phyloP scores from a whole-genome alignment of 2,888 invertebrate genomes.

The Meloe dianella region DNA sequence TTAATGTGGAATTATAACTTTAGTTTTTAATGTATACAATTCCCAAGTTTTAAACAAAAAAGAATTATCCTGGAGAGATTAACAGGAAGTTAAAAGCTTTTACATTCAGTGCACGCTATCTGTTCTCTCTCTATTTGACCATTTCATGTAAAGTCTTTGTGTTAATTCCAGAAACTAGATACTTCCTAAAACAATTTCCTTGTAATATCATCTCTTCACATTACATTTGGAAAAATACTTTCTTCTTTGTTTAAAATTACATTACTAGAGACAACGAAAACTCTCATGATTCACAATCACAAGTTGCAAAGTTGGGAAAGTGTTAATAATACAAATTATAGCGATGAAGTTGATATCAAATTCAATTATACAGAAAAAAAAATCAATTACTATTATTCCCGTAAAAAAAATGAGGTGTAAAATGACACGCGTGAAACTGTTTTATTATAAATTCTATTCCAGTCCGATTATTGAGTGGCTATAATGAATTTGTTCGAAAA shows the following conservation, averaged over 20 bases:
- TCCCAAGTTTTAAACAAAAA: not conserved
- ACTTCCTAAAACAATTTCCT: slow-evolving; percentile 7
- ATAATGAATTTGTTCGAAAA: not conserved
- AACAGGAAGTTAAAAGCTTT: not conserved
- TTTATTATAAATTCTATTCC: not conserved
- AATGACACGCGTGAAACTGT: not conserved
- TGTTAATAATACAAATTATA: slow-evolving; percentile 1
- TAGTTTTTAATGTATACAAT: not conserved
- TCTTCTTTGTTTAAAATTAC: not conserved
- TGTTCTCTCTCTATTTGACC: not conserved
- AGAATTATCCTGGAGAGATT: not conserved
- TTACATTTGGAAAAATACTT: slow-evolving; percentile 1
- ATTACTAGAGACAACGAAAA: not conserved
- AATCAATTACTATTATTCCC: not conserved
- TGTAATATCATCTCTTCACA: not conserved
- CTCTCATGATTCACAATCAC: not conserved
- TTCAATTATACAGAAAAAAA: not conserved
- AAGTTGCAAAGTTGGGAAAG: not conserved
- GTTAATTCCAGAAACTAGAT: not conserved
- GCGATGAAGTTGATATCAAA: not conserved
- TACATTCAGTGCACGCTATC: not conserved
- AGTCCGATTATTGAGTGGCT: not conserved
- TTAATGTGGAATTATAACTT: not conserved
- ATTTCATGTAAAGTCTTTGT: not conserved
- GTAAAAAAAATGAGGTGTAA: not conserved